Evolutionary conservation across 1,140 invertebrate genomes (phyloP).

Genomic region (Chionoecetes opilio): DNA sequence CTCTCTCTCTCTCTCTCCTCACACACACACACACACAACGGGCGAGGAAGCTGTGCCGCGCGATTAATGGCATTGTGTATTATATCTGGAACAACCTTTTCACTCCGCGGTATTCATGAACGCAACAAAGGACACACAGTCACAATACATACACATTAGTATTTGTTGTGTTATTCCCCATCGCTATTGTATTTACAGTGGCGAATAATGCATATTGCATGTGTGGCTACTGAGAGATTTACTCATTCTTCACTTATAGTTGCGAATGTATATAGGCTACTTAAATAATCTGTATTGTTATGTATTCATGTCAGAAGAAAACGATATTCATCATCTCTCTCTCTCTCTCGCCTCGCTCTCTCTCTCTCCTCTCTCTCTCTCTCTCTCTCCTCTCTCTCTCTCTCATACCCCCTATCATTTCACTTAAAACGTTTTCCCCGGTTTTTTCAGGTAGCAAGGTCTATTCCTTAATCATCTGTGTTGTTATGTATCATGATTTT

Average conservation of each 20-base stretch:
- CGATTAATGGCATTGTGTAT: too few relatives aligned
- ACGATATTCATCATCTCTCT: too few relatives aligned
- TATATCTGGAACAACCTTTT: too few relatives aligned
- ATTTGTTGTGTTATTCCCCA: too few relatives aligned
- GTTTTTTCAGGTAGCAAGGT: too few relatives aligned
- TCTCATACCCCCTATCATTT: neutral
- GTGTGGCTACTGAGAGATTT: neutral
- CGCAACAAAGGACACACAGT: too few relatives aligned
- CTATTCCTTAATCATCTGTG: neutral
- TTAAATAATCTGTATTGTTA: too few relatives aligned
- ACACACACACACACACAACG: neutral
- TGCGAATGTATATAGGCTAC: too few relatives aligned
- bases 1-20: constrained; percentile 25
- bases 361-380: constrained; percentile 27
- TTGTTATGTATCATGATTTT: neutral
- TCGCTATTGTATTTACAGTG: too few relatives aligned
- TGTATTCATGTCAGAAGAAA: too few relatives aligned
- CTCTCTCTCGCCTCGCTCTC: constrained; percentile 6
- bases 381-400: neutral
- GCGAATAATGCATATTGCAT: neutral
- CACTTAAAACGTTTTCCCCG: neutral
- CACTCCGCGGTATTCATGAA: neutral
- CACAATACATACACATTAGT: too few relatives aligned
- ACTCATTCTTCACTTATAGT: neutral
- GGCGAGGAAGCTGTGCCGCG: too few relatives aligned